Conservation (phyloP, 2,797 vertebrate species). For the Platyrinchus mystaceus region DNA sequence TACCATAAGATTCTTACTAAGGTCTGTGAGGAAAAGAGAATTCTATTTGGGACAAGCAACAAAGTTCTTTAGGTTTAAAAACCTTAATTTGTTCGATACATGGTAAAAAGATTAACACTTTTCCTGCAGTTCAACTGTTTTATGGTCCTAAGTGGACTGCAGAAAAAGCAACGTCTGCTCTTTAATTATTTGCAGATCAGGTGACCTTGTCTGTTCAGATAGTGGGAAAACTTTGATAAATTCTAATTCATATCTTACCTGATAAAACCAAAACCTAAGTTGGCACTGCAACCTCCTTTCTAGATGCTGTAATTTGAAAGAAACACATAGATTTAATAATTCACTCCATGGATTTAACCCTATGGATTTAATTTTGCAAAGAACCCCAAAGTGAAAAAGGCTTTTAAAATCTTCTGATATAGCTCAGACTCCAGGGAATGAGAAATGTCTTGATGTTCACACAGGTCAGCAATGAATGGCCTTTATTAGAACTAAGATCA, state of each 20-base stretch:
- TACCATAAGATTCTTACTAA: background rate
- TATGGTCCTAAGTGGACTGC: background rate
- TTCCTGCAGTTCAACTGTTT: background rate
- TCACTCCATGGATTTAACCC: background rate
- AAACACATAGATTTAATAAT: background rate
- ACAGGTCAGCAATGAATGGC: background rate
- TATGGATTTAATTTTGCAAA: background rate
- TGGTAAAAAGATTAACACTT: background rate
- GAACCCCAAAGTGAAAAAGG: background rate
- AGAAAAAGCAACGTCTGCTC: background rate
- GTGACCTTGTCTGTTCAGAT: background rate
- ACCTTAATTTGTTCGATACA: background rate
- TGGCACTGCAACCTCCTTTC: background rate
- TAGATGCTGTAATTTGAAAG: background rate
- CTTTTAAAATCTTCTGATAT: background rate
- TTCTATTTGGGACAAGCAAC: background rate
- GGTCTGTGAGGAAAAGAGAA: background rate
- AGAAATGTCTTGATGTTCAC: background rate
- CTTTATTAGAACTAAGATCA: background rate
- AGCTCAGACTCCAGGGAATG: background rate
- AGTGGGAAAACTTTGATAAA: background rate
- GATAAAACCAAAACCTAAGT: background rate
- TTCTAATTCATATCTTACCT: background rate
- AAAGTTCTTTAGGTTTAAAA: background rate
- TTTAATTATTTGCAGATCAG: background rate